A percentile compares a stretch with the other conserved stretches of the same genome.
These are phyloP conservation scores for Hesperophylax magnus DNA, from an alignment of 1,140 invertebrate genomes.

Conservation along the genomic window DNA sequence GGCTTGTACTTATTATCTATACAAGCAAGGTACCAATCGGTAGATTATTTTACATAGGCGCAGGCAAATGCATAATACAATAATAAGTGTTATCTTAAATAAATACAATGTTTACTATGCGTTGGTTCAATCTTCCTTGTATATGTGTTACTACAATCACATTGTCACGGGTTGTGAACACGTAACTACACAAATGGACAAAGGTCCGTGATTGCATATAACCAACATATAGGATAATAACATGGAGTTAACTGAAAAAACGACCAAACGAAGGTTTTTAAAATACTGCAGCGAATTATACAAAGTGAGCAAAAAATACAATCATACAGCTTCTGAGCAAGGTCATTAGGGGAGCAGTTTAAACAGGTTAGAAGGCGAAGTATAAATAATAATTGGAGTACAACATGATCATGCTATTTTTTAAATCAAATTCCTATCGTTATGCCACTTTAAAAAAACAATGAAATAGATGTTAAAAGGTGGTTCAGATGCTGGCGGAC, in stretches of 20 bases:
- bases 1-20: too few species aligned
- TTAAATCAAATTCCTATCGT: too few species aligned
- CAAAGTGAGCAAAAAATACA: not conserved
- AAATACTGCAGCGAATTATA: not conserved
- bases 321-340: too few species aligned
- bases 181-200: not conserved
- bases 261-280: not conserved
- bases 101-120: too few species aligned
- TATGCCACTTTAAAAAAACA: too few species aligned
- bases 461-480: too few species aligned
- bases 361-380: not conserved
- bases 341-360: too few species aligned
- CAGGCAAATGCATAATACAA: too few species aligned
- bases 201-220: not conserved
- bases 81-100: too few species aligned
- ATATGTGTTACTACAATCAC: not conserved
- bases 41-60: too few species aligned
- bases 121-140: not conserved
- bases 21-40: too few species aligned
- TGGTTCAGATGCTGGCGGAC: too few species aligned
- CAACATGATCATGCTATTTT: not conserved
- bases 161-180: slow-evolving; percentile 11
- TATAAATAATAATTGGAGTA: not conserved
- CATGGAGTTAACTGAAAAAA: slow-evolving; percentile 2
- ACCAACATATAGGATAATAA: not conserved